These are phyloP conservation scores for Discoglossus pictus DNA, from an alignment of 2,797 vertebrate species.

Conservation along the genomic window DNA sequence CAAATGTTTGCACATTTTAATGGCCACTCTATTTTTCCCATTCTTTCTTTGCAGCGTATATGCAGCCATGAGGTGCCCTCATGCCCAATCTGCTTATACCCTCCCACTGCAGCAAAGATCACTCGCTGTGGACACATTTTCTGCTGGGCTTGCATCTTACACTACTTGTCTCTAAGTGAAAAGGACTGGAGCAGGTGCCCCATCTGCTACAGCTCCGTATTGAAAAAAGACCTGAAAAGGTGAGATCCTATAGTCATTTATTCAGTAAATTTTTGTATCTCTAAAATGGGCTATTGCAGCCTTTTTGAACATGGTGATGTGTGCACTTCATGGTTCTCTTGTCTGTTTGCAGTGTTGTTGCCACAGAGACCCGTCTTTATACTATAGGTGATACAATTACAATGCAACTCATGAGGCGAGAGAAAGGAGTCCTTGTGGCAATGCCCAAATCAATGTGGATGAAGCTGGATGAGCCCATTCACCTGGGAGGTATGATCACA, in stretches of 20 bases:
- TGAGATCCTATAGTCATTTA: constrained; percentile 63
- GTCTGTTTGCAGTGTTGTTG: constrained; percentile 80
- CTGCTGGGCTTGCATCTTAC: constrained; percentile 97
- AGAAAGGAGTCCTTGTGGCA: constrained; percentile 90
- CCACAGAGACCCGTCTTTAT: constrained; percentile 92
- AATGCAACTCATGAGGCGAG: constrained; percentile 93
- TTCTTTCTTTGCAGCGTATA: constrained; percentile 77
- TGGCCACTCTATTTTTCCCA: too few species aligned
- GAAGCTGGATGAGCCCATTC: constrained; percentile 90
- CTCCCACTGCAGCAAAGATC: constrained; percentile 93
- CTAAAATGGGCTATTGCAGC: too few species aligned
- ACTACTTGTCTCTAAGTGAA: constrained; percentile 93
- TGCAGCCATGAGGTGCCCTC: constrained; percentile 98
- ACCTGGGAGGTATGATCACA: constrained; percentile 78
- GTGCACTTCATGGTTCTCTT: background rate
- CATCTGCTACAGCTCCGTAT: constrained; percentile 93
- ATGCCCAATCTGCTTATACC: constrained; percentile 97
- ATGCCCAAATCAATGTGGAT: constrained; percentile 93
- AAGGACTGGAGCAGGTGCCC: constrained; percentile 97
- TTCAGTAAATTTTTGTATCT: too few species aligned
- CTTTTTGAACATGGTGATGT: background rate
- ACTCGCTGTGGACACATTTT: constrained; percentile 97
- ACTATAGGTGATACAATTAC: constrained; percentile 87
- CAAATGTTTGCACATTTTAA: too few species aligned
- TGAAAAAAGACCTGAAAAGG: constrained; percentile 93